Evolutionary conservation across 2,797 vertebrate species (phyloP).

Genomic region (Enteromius trimaculatus): DNA sequence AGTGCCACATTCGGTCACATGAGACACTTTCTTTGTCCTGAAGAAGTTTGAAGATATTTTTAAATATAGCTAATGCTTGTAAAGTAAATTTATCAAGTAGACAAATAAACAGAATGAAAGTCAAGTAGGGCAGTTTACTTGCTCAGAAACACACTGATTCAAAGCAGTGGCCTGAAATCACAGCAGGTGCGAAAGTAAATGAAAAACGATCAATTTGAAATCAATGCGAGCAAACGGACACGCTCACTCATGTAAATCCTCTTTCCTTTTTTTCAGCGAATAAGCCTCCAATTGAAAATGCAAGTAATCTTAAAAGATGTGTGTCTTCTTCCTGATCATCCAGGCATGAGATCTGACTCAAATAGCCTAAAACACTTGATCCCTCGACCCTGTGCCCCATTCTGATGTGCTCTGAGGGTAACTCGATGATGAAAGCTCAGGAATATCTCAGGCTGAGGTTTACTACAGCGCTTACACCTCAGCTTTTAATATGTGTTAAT

Average conservation of each 20-base stretch:
- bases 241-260: constrained; percentile 37
- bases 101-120: constrained; percentile 18
- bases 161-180: background rate
- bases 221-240: constrained; percentile 40
- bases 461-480: constrained; percentile 9
- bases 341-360: constrained; percentile 29
- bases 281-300: constrained; percentile 26
- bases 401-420: constrained; percentile 29
- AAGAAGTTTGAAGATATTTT: constrained; percentile 25
- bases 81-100: constrained; percentile 38
- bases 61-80: constrained; percentile 33
- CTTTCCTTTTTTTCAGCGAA: constrained; percentile 27
- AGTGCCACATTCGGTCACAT: constrained; percentile 13
- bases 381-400: constrained; percentile 25
- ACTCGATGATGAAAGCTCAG: constrained; percentile 32
- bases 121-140: constrained; percentile 6
- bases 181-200: constrained; percentile 14
- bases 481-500: constrained; percentile 44
- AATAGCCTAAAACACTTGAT: constrained; percentile 30
- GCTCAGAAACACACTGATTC: constrained; percentile 19
- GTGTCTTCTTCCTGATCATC: constrained; percentile 24
- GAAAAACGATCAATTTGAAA: constrained; percentile 35
- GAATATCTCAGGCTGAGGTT: constrained; percentile 39
- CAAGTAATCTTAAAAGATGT: background rate
- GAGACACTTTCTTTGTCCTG: constrained; percentile 5